Percentiles rank a stretch among this genome's conserved stretches.
Evolutionary conservation across 2,113 vertebrate genomes (phyloP).

Genomic region (Otus sunia): DNA sequence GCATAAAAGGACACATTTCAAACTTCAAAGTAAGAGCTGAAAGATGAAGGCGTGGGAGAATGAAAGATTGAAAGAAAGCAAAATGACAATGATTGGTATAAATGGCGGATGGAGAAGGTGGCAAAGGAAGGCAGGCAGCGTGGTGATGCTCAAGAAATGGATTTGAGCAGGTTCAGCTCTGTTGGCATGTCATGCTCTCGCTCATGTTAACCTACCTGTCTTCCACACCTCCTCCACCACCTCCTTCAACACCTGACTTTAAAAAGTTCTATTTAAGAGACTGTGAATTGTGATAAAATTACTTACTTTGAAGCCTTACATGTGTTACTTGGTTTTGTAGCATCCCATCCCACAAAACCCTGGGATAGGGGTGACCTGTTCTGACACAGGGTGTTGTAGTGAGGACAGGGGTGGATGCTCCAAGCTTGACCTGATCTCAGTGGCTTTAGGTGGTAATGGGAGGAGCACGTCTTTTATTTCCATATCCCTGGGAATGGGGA

Average conservation of each 20-base stretch:
- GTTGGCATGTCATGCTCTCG: not conserved
- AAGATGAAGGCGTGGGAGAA: not conserved
- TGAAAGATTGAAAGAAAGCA: not conserved
- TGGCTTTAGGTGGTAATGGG: not conserved
- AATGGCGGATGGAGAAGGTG: not conserved
- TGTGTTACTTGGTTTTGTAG: not conserved
- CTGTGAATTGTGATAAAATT: not conserved
- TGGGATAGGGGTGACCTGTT: not conserved
- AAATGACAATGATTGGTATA: rapidly evolving
- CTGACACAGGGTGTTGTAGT: rapidly evolving
- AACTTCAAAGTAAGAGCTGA: not conserved
- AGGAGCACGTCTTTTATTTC: not conserved
- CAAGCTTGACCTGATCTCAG: not conserved
- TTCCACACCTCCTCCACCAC: not conserved
- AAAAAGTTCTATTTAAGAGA: not conserved
- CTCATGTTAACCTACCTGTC: not conserved
- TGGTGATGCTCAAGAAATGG: not conserved
- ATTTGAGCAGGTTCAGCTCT: not conserved
- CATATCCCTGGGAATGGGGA: not conserved
- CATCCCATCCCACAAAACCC: not conserved
- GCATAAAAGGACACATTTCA: rapidly evolving
- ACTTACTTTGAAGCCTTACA: not conserved
- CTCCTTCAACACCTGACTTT: not conserved
- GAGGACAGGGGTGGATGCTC: not conserved
- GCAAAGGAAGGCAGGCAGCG: not conserved